Percentiles rank a stretch among this genome's conserved stretches.
Conservation (phyloP, 1,140 invertebrate genomes). For the Drosophila serrata region DNA sequence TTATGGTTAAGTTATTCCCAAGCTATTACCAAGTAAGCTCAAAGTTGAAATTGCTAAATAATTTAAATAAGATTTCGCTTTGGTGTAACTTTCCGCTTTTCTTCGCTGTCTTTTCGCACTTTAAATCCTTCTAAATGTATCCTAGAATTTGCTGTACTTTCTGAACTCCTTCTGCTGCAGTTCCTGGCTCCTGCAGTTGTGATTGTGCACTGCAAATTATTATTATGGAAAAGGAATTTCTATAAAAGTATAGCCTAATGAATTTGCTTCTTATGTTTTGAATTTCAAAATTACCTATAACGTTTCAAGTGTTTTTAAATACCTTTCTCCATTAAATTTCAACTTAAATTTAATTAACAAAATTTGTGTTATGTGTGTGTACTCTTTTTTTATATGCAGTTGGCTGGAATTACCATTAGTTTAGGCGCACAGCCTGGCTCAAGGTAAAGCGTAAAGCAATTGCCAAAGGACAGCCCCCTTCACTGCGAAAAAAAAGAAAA, state of each 20-base stretch:
- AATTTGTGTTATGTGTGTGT: background rate
- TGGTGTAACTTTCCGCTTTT: background rate
- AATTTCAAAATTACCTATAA: too few relatives aligned
- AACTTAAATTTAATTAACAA: background rate
- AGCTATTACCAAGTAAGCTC: background rate
- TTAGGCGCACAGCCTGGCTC: slow-evolving; percentile 57
- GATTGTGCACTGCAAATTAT: background rate
- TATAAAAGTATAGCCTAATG: background rate
- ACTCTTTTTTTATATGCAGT: background rate
- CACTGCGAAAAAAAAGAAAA: slow-evolving; percentile 4
- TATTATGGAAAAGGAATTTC: background rate
- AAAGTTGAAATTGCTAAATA: slow-evolving; percentile 3
- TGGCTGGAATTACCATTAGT: slow-evolving; percentile 50
- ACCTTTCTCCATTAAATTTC: background rate
- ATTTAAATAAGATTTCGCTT: slow-evolving; percentile 6
- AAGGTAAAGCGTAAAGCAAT: slow-evolving; percentile 71
- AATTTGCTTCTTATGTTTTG: too few relatives aligned
- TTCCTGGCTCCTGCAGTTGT: background rate
- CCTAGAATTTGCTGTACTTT: background rate
- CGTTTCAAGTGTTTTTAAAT: background rate
- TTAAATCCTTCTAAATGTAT: slow-evolving; percentile 5
- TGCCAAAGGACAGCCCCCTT: slow-evolving; percentile 35
- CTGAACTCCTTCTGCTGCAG: background rate
- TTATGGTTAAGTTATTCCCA: background rate
- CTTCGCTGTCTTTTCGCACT: slow-evolving; percentile 1